Evolutionary conservation across 2,888 invertebrate species (phyloP).

Genomic region (Euplexia lucipara): DNA sequence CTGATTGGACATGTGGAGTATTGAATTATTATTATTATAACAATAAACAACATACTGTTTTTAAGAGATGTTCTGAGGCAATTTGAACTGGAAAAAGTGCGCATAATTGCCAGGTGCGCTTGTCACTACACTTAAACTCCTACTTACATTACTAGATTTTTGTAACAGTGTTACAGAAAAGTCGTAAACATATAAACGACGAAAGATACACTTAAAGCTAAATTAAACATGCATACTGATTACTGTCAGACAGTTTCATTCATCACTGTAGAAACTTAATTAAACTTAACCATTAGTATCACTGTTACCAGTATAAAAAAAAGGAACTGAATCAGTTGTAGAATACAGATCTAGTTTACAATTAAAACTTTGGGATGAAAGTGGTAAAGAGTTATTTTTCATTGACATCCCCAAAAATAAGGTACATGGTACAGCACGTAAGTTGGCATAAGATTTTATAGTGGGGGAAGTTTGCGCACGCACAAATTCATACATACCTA

Average conservation of each 20-base stretch:
- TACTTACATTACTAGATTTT: conserved; percentile 40
- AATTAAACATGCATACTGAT: conserved; percentile 58
- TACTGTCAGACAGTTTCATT: conserved; percentile 67
- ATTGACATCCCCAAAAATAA: conserved; percentile 4
- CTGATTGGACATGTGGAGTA: conserved; percentile 23
- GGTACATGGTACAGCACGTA: too few species aligned
- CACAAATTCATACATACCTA: too few species aligned
- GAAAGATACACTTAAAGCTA: conserved; percentile 64
- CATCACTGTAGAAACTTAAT: conserved; percentile 78
- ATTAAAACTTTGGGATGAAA: conserved; percentile 51
- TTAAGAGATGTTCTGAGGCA: conserved; percentile 33
- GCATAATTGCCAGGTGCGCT: conserved; percentile 21
- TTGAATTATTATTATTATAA: conserved; percentile 12
- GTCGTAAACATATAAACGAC: conserved; percentile 56
- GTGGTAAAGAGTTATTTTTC: conserved; percentile 25
- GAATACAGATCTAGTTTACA: conserved; percentile 73
- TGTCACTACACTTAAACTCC: conserved; percentile 25
- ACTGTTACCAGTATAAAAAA: conserved; percentile 85
- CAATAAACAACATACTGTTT: conserved; percentile 18
- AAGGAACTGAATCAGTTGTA: conserved; percentile 83
- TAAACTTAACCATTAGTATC: conserved; percentile 81
- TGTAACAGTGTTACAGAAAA: conserved; percentile 58
- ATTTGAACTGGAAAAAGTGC: conserved; percentile 42
- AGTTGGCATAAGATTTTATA: too few species aligned
- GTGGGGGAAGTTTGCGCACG: too few species aligned